Conservation (phyloP, 2,797 vertebrate species). For the Pangasius larnaudii region DNA sequence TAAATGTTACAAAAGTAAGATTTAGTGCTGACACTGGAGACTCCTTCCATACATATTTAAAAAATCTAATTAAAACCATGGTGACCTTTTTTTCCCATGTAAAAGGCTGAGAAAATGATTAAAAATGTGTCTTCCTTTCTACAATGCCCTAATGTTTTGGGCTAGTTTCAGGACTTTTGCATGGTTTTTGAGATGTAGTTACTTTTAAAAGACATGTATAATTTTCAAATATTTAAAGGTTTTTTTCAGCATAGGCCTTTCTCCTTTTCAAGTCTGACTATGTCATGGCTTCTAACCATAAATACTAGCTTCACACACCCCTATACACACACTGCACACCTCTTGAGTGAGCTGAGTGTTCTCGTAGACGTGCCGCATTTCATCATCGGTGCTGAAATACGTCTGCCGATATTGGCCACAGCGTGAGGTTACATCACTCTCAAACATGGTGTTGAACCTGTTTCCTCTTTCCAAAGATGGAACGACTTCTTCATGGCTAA, state of each 20-base stretch:
- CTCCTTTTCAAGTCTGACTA: background rate
- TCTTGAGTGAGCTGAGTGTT: conserved; percentile 82
- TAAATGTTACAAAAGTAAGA: too few relatives aligned
- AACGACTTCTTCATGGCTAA: conserved; percentile 78
- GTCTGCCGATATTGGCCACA: conserved; percentile 70
- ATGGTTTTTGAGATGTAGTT: background rate
- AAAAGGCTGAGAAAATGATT: background rate
- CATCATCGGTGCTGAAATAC: conserved; percentile 74
- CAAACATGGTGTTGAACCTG: conserved; percentile 83
- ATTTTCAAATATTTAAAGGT: background rate
- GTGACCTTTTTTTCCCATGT: background rate
- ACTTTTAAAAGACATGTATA: background rate
- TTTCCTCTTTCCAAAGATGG: conserved; percentile 82
- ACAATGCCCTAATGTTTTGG: background rate
- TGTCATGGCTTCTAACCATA: background rate
- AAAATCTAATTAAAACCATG: background rate
- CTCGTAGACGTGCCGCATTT: conserved; percentile 83
- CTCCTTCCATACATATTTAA: too few relatives aligned
- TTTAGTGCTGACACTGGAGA: too few relatives aligned
- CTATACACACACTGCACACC: conserved; percentile 64
- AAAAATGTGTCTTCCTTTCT: background rate
- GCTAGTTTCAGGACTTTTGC: background rate
- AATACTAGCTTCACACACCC: background rate
- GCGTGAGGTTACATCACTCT: conserved; percentile 74
- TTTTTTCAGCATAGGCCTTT: background rate